Evolutionary conservation across 2,888 invertebrate genomes (phyloP).

Genomic region (Callosobruchus maculatus): DNA sequence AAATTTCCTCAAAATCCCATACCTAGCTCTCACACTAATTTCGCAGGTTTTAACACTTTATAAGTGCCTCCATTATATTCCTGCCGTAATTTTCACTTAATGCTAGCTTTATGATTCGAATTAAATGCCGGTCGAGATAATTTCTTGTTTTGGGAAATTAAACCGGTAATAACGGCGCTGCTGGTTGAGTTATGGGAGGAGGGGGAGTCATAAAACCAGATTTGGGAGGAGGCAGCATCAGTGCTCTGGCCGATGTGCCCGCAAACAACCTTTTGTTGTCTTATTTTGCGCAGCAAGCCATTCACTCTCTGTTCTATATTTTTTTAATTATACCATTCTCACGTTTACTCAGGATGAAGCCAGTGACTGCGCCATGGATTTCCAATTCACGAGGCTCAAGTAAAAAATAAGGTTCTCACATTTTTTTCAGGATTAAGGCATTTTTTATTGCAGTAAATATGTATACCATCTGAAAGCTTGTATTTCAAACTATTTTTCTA

Average conservation of each 20-base stretch:
- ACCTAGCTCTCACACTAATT: conserved; percentile 6
- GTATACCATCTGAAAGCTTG: too few species aligned
- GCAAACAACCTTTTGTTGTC: background rate
- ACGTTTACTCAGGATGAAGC: too few species aligned
- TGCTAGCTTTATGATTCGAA: conserved; percentile 21
- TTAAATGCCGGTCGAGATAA: conserved; percentile 16
- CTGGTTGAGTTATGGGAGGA: background rate
- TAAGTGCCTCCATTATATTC: conserved; percentile 21
- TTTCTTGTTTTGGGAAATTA: conserved; percentile 23
- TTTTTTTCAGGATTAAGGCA: too few species aligned
- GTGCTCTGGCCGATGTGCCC: background rate
- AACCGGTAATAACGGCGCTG: conserved; percentile 14
- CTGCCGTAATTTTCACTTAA: conserved; percentile 23
- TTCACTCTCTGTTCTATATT: too few species aligned
- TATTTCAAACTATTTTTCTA: too few species aligned
- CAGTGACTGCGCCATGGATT: too few species aligned
- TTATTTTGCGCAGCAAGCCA: background rate
- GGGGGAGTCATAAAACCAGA: background rate
- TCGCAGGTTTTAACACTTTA: conserved; percentile 24
- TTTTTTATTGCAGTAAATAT: too few species aligned
- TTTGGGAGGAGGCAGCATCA: background rate
- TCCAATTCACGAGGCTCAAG: too few species aligned
- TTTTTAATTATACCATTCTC: too few species aligned
- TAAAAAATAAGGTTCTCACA: too few species aligned
- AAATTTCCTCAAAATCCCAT: background rate